A percentile compares a stretch with the other conserved stretches of the same genome.
These are phyloP conservation scores for Macquaria ambigua DNA, from an alignment of 2,113 vertebrate genomes.

Conservation along the genomic window DNA sequence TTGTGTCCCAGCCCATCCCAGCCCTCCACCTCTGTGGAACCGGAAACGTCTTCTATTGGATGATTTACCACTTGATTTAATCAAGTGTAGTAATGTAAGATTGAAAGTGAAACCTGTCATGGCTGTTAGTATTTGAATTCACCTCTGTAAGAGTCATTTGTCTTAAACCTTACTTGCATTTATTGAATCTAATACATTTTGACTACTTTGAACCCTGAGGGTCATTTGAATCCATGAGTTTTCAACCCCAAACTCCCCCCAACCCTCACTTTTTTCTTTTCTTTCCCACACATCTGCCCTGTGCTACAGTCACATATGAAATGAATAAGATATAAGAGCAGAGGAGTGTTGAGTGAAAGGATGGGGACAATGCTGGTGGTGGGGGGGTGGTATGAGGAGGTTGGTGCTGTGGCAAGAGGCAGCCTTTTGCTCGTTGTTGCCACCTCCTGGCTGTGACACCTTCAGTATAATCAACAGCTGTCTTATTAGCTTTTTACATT, in stretches of 20 bases:
- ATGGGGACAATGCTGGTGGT: slow-evolving; percentile 26
- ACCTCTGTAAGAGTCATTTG: slow-evolving; percentile 10
- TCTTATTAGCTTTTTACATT: slow-evolving; percentile 84
- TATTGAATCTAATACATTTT: slow-evolving; percentile 40
- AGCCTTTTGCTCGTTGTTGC: slow-evolving; percentile 59
- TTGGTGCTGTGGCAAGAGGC: slow-evolving; percentile 31
- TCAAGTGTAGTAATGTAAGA: slow-evolving; percentile 11
- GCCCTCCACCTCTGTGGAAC: slow-evolving; percentile 16
- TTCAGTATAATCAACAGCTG: slow-evolving; percentile 75
- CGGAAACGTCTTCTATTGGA: slow-evolving; percentile 23
- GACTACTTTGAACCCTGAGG: slow-evolving; percentile 28
- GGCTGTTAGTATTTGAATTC: slow-evolving; percentile 21
- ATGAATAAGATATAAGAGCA: slow-evolving; percentile 36
- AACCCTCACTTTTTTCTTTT: slow-evolving; percentile 21
- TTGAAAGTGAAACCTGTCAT: slow-evolving; percentile 12
- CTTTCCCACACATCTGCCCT: slow-evolving; percentile 21
- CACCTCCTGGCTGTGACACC: slow-evolving; percentile 62
- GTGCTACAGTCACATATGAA: slow-evolving; percentile 35
- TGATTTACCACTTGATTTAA: slow-evolving; percentile 5
- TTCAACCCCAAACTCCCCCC: not conserved
- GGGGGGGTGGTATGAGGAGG: slow-evolving; percentile 17
- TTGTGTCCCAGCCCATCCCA: not conserved
- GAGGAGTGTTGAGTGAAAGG: slow-evolving; percentile 1
- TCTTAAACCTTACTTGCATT: slow-evolving; percentile 23
- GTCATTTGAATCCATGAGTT: not conserved